These are phyloP conservation scores for Ecliptopera silaceata DNA, from an alignment of 2,888 invertebrate genomes.

Conservation along the genomic window DNA sequence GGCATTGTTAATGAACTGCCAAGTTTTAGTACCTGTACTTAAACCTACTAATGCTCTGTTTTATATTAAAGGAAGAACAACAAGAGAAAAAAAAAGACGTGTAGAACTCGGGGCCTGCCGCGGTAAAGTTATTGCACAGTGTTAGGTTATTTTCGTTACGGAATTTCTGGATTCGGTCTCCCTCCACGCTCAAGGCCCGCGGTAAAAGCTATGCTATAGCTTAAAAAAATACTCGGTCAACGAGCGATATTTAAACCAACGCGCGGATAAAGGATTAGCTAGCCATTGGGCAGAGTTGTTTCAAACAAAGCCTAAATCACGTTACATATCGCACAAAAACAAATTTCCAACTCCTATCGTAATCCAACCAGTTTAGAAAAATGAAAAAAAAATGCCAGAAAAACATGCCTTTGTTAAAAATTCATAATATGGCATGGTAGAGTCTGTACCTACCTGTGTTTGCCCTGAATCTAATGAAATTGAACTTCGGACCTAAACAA, in stretches of 20 bases:
- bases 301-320: conserved; percentile 7
- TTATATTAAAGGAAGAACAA: not conserved
- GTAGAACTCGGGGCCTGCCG: too few species aligned
- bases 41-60: not conserved
- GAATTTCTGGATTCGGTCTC: too few species aligned
- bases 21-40: conserved; percentile 11
- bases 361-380: conserved; percentile 12
- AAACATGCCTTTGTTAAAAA: conserved; percentile 1
- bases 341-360: conserved; percentile 11
- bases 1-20: conserved; percentile 26
- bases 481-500: conserved; percentile 67
- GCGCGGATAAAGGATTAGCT: conserved; percentile 8
- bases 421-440: conserved; percentile 8
- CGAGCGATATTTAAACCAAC: not conserved
- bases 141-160: too few species aligned
- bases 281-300: conserved; percentile 9
- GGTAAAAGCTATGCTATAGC: too few species aligned
- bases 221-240: too few species aligned
- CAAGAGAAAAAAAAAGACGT: too few species aligned
- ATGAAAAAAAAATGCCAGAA: too few species aligned
- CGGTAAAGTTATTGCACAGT: too few species aligned
- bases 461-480: conserved; percentile 39
- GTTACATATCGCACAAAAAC: conserved; percentile 7
- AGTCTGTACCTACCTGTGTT: conserved; percentile 12
- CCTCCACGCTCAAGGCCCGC: too few species aligned